Conservation (phyloP, 2,888 invertebrate genomes). For the Diloba caeruleocephala region DNA sequence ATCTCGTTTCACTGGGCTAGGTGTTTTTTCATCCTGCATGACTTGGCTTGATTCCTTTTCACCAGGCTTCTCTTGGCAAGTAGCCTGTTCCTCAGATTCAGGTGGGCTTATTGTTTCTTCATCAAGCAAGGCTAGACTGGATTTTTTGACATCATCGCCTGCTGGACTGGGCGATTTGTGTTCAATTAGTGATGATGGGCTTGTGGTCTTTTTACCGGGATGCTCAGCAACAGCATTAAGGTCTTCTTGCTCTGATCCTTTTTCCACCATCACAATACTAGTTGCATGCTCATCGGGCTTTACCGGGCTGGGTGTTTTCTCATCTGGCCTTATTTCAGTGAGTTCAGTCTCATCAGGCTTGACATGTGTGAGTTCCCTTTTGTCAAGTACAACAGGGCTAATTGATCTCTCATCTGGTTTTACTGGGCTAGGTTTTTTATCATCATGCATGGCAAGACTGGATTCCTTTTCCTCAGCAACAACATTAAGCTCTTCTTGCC, state of each 20-base stretch:
- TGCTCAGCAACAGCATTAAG: too few relatives aligned
- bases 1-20: constrained; percentile 11
- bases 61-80: constrained; percentile 6
- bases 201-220: too few relatives aligned
- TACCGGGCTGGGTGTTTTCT: constrained; percentile 1
- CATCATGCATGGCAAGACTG: constrained; percentile 12
- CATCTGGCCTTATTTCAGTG: neutral
- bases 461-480: constrained; percentile 1
- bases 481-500: too few relatives aligned
- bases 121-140: constrained; percentile 19
- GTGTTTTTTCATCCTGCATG: constrained; percentile 8
- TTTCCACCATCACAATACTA: too few relatives aligned
- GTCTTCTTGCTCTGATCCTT: too few relatives aligned
- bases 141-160: too few relatives aligned
- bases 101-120: constrained; percentile 16
- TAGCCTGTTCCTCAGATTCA: constrained; percentile 13
- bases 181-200: too few relatives aligned
- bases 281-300: constrained; percentile 14
- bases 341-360: neutral
- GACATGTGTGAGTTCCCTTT: constrained; percentile 25
- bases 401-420: constrained; percentile 6
- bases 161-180: too few relatives aligned
- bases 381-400: constrained; percentile 5
- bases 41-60: constrained; percentile 35
- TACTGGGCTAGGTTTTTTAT: constrained; percentile 6